phyloP scores from a whole-genome alignment of 2,888 invertebrate genomes.

The Nebria salina region DNA sequence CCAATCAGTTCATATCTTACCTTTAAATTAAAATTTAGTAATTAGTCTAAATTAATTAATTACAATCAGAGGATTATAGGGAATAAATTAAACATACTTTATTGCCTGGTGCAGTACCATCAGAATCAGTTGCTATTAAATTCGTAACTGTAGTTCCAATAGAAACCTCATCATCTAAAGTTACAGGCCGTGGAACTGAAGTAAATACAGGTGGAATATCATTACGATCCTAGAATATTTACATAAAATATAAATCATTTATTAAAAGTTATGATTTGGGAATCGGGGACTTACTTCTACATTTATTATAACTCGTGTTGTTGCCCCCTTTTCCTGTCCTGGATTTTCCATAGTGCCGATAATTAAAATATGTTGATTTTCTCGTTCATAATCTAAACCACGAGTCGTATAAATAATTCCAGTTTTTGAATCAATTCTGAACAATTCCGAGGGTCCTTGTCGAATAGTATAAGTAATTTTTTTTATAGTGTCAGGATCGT shows the following conservation, averaged over 20 bases:
- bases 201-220: conserved; percentile 90
- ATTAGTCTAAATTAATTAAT: conserved; percentile 14
- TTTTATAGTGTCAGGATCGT: conserved; percentile 82
- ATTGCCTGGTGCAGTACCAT: conserved; percentile 87
- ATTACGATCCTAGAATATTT: conserved; percentile 76
- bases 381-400: conserved; percentile 82
- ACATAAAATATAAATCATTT: conserved; percentile 7
- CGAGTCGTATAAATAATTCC: conserved; percentile 81
- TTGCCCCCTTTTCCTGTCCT: conserved; percentile 73
- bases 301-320: conserved; percentile 76
- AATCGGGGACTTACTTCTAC: conserved; percentile 67
- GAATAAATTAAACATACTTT: conserved; percentile 63
- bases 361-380: conserved; percentile 76
- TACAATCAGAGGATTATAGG: neutral
- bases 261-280: neutral
- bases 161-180: conserved; percentile 83
- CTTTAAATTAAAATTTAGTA: conserved; percentile 52
- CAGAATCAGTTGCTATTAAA: conserved; percentile 82
- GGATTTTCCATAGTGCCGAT: conserved; percentile 87
- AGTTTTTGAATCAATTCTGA: conserved; percentile 82
- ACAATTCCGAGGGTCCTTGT: conserved; percentile 82
- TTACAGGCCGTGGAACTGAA: conserved; percentile 82
- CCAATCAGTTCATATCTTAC: conserved; percentile 82
- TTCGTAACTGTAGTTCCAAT: conserved; percentile 84
- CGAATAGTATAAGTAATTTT: conserved; percentile 86